phyloP scores from a whole-genome alignment of 2,797 vertebrate genomes.

The Mus spretus region DNA sequence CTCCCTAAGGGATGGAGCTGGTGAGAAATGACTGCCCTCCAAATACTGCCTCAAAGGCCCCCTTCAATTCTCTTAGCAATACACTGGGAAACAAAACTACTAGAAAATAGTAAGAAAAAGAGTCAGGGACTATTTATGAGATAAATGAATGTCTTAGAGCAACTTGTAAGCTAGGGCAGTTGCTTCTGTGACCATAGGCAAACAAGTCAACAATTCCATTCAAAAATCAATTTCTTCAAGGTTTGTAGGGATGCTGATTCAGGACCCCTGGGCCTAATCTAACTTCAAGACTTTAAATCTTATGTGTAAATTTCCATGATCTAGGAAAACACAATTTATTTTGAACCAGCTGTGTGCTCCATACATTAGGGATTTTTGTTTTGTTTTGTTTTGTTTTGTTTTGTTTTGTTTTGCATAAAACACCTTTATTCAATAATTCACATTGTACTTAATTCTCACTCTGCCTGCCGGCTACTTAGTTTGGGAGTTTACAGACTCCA shows the following conservation, averaged over 20 bases:
- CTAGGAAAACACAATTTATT: neutral
- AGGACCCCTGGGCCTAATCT: conserved; percentile 44
- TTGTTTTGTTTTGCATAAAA: neutral
- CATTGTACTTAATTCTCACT: neutral
- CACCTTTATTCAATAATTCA: neutral
- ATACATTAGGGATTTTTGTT: neutral
- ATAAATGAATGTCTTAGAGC: conserved; percentile 49
- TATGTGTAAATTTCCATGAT: neutral
- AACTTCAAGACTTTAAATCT: conserved; percentile 53
- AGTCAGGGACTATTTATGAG: conserved; percentile 71
- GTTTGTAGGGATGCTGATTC: neutral
- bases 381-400: neutral
- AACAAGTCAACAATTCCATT: conserved; percentile 36
- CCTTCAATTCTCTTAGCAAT: conserved; percentile 39
- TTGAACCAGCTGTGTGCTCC: neutral
- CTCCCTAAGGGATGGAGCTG: conserved; percentile 46
- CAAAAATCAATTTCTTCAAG: conserved; percentile 45
- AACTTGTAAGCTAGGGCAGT: conserved; percentile 42
- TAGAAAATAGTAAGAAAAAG: conserved; percentile 46
- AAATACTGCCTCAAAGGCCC: conserved; percentile 62
- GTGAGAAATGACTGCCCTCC: conserved; percentile 69
- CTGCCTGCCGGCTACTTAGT: neutral
- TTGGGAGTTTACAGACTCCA: neutral
- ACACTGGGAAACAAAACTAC: conserved; percentile 20
- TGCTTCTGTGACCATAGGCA: conserved; percentile 10